These are phyloP conservation scores for Aethes cnicana DNA, from an alignment of 2,888 invertebrate species.

Conservation along the genomic window DNA sequence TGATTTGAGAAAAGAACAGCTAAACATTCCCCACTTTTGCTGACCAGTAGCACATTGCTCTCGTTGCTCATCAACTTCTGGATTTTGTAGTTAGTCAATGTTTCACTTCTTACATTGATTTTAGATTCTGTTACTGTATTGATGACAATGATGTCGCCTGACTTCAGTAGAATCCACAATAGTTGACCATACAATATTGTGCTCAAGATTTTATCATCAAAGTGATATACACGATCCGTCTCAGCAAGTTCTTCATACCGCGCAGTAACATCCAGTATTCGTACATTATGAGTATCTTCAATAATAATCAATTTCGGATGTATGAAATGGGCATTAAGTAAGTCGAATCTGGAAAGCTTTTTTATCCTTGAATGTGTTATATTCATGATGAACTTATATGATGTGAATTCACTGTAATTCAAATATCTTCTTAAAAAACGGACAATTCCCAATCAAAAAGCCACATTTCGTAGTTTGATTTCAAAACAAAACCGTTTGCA, in stretches of 20 bases:
- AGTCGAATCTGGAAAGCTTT: slow-evolving; percentile 32
- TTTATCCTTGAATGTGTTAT: slow-evolving; percentile 37
- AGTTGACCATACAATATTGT: slow-evolving; percentile 49
- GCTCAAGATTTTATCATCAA: slow-evolving; percentile 52
- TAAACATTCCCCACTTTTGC: slow-evolving; percentile 63
- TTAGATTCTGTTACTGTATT: slow-evolving; percentile 46
- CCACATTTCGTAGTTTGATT: too few relatives aligned
- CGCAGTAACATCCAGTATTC: slow-evolving; percentile 46
- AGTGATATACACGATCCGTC: slow-evolving; percentile 37
- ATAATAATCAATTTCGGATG: slow-evolving; percentile 61
- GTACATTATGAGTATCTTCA: slow-evolving; percentile 44
- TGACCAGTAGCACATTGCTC: slow-evolving; percentile 51
- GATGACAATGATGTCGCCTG: slow-evolving; percentile 55
- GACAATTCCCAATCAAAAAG: too few relatives aligned
- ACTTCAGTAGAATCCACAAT: slow-evolving; percentile 60
- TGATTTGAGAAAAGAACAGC: slow-evolving; percentile 41
- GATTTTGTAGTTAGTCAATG: slow-evolving; percentile 54
- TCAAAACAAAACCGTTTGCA: too few relatives aligned
- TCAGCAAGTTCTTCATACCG: slow-evolving; percentile 38
- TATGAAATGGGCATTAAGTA: slow-evolving; percentile 48
- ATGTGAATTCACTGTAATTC: too few relatives aligned
- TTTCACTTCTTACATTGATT: slow-evolving; percentile 44
- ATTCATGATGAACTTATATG: slow-evolving; percentile 40
- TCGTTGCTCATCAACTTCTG: slow-evolving; percentile 43
- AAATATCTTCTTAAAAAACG: too few relatives aligned